Evolutionary conservation across 2,797 vertebrate genomes (phyloP), one percentile per base, ranked within the genome.

Genomic region (Silurus lanzhouensis): DNA sequence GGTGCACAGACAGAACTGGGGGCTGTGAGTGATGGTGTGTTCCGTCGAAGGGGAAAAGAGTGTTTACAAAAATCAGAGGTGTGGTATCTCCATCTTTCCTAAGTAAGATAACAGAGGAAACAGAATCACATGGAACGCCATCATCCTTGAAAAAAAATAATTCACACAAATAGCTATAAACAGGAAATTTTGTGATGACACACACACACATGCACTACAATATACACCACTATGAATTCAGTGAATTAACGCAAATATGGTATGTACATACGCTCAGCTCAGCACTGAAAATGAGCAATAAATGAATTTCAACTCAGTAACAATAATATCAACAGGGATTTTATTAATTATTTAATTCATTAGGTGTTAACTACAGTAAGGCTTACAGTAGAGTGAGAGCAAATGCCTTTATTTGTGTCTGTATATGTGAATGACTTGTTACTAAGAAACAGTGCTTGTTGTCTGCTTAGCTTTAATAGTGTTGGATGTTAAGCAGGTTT

Each of bases 51-150:
- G 68, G 5, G 17, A 55, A 55, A 17, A 6, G 60, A 82, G 66
- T 92, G 90, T 91, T 92, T 93, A 91, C 82, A 91, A 87, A 91
- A 89, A 91, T 87, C 83, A 72, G 76, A 86, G 89, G 89, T 84
- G 87, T 91, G 71, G 64, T 74, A 67, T 31, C 76, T 76, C 79
- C 79, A 76, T 68, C 10, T 22, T 60, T 82, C 68, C 58, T 58
- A 70, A 48, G 31, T 20, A 22, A 84, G 66, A 72, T 85, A 76
- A 75, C 31, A 72, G 19, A 22, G 80, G 61, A 82, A 76, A 76
- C 15, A 8, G 71, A 76, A 58, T 55, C 52, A 22, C 5, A 31
- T 44, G 68, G 19, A 55, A 38, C 14, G 9, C 12, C 14, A 31
- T 58, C 61, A 57, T 66, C 61, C 52, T 68, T 25, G 31, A 5